Evolutionary conservation across 2,113 vertebrate species (phyloP).

Genomic region (Australoheros scitulus): DNA sequence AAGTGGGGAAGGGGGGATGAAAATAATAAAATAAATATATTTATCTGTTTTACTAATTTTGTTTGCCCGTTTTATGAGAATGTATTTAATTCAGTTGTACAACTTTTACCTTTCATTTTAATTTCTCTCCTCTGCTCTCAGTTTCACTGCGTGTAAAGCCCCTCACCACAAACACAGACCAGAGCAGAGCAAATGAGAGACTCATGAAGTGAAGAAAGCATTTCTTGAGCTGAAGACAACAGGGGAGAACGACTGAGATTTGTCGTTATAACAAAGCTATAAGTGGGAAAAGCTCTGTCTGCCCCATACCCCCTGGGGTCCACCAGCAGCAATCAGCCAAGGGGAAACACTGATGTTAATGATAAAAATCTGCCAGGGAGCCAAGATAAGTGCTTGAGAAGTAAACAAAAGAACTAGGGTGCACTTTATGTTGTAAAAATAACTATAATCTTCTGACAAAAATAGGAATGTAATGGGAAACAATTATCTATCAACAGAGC

Average conservation of each 20-base stretch:
- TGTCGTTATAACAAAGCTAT: conserved; percentile 1
- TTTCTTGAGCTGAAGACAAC: background rate
- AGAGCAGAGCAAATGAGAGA: background rate
- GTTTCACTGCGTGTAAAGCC: background rate
- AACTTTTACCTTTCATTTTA: background rate
- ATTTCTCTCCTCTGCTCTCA: background rate
- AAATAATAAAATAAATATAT: too few relatives aligned
- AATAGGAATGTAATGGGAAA: conserved; percentile 40
- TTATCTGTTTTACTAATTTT: background rate
- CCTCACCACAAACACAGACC: background rate
- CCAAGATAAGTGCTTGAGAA: background rate
- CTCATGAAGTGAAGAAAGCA: background rate
- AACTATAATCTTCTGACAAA: conserved; percentile 24
- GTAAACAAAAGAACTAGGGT: conserved; percentile 15
- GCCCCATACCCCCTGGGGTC: background rate
- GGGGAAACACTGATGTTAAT: background rate
- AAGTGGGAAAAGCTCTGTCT: background rate
- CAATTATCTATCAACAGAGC: conserved; percentile 29
- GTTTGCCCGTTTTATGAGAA: background rate
- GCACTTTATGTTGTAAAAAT: conserved; percentile 28
- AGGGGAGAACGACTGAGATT: background rate
- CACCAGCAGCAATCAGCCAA: background rate
- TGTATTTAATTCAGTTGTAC: background rate
- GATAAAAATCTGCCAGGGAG: background rate
- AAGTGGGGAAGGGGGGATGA: background rate